Evolutionary conservation across 2,113 vertebrate species (phyloP), one percentile per base, ranked within the genome.

Genomic region (Lethenteron reissneri): DNA sequence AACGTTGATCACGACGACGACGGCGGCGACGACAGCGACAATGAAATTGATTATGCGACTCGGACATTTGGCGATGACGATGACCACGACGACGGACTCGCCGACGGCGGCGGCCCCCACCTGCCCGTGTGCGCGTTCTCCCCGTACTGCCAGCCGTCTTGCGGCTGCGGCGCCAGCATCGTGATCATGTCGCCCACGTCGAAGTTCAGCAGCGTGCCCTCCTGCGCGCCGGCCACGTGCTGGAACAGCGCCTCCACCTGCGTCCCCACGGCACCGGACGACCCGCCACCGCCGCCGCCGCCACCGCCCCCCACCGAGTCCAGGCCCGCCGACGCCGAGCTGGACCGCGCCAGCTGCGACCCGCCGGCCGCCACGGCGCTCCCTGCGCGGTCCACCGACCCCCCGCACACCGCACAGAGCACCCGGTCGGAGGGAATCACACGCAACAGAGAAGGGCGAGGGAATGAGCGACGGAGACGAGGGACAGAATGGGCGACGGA

Each of bases 81-180:
- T 41, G 2, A 41, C 41, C 6, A 5, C 41, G 41, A 41, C 41
- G 6, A 41, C 41, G 41, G 41, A 25, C 4, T 25, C 25, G 41
- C 41, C 6, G 41, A 41, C 41, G 41, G 6, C 41, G 41, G 41
- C 41, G 41, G 41, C 4, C 41, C 41, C 41, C 41, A 41, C 41
- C 41, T 41, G 41, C 41, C 41, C 41, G 41, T 41, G 41, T 41
- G 41, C 82, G 96, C 94, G 0, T 86, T 96, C 82, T 99, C 94
- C 2, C 94, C 94, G 0, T 99, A 99, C 78, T 99, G 92, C 94
- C 94, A 99, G 57, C 94, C 94, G 0, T 99, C 94, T 0, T 90
- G 81, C 14, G 92, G 91, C 81, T 99, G 92, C 0, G 94, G 92
- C 70, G 97, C 94, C 78, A 99, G 83, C 80, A 99, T 84, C 0